Percentiles rank a stretch among this genome's conserved stretches.
Conservation (phyloP, 30 jellyfish, hydroid and myxozoan species). For the Phacellophora camtschatica region DNA sequence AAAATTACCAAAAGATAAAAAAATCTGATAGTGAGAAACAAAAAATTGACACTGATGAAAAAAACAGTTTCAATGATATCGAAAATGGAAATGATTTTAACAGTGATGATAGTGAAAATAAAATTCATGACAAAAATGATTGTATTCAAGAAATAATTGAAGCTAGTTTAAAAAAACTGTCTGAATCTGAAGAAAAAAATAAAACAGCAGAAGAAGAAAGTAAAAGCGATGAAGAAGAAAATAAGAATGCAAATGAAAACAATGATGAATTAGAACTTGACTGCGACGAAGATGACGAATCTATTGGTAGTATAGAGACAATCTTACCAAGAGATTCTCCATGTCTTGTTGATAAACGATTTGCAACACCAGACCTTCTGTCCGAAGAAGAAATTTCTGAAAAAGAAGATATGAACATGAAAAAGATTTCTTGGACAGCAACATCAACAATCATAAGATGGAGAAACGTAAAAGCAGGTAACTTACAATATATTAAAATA, state of each 20-base stretch:
- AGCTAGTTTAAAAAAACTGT: neutral
- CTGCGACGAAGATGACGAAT: neutral
- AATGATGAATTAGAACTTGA: constrained; percentile 2
- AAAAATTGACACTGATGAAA: neutral
- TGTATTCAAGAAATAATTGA: neutral
- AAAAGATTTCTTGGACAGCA: neutral
- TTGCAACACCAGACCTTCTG: constrained; percentile 38
- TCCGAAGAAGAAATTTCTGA: constrained; percentile 13
- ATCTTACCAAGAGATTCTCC: constrained; percentile 44
- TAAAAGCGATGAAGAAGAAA: neutral
- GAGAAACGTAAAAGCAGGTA: constrained; percentile 40
- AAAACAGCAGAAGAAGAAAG: neutral
- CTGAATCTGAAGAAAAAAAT: neutral
- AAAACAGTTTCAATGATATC: neutral
- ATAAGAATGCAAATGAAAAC: neutral
- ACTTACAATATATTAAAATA: no score
- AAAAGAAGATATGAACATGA: neutral
- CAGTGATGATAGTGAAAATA: neutral
- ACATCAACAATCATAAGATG: constrained; percentile 8
- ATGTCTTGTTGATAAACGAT: neutral
- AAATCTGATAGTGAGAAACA: no score
- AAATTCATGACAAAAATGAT: no score
- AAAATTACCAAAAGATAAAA: neutral
- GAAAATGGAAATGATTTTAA: neutral
- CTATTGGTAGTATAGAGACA: constrained; percentile 17